Percentiles rank a stretch among this genome's conserved stretches.
phyloP scores from a whole-genome alignment of 2,797 vertebrate genomes.

The Spinus pinus region DNA sequence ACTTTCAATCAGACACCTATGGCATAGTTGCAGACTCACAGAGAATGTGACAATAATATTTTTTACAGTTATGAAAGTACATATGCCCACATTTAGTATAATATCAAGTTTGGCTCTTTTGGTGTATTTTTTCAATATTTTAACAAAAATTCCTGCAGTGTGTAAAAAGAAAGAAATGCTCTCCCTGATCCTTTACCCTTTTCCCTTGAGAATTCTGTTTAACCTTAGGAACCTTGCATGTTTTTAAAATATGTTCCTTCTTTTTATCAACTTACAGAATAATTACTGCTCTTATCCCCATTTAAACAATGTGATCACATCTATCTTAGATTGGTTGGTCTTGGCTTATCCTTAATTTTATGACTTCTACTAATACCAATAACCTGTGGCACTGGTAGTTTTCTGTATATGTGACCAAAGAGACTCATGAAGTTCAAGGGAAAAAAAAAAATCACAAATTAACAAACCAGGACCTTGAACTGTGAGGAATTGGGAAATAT shows the following conservation, averaged over 20 bases:
- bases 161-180: not conserved
- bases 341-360: constrained; percentile 31
- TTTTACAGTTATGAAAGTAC: not conserved
- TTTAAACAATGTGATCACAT: not conserved
- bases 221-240: not conserved
- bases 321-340: not conserved
- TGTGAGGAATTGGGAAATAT: not conserved
- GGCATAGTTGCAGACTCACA: not conserved
- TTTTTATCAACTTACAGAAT: not conserved
- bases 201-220: not conserved
- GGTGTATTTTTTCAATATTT: not conserved
- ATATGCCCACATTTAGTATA: not conserved
- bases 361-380: constrained; percentile 37
- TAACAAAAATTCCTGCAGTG: not conserved
- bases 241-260: not conserved
- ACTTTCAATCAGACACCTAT: not conserved
- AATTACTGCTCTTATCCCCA: constrained; percentile 10
- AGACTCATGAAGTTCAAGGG: not conserved
- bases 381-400: not conserved
- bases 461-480: not conserved
- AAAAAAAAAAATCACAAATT: not conserved
- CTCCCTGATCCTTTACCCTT: not conserved
- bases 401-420: not conserved
- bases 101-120: not conserved
- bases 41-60: not conserved